phyloP scores from a whole-genome alignment of 1,140 invertebrate genomes.

The Ditylenchus dipsaci region DNA sequence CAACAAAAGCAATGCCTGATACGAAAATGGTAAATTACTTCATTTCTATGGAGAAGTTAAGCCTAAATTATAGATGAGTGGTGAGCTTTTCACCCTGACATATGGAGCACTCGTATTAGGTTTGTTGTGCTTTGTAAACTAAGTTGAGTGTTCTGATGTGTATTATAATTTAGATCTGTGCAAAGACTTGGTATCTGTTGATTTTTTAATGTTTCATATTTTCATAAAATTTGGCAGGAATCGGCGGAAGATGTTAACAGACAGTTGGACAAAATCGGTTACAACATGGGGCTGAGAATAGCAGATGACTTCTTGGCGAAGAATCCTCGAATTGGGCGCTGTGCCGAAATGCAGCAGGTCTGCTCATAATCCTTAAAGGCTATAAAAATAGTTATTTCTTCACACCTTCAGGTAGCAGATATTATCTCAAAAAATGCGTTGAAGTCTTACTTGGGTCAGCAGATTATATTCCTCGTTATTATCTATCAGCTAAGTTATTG shows the following conservation, averaged over 20 bases:
- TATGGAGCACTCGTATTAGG: slow-evolving; percentile 95
- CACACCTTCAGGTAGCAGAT: slow-evolving; percentile 71
- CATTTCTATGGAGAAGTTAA: not conserved
- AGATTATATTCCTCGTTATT: not conserved
- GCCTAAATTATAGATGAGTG: slow-evolving; percentile 29
- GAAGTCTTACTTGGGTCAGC: slow-evolving; percentile 50
- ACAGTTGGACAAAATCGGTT: slow-evolving; percentile 66
- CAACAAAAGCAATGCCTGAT: slow-evolving; percentile 6
- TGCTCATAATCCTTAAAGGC: too few species aligned
- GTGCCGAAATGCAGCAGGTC: slow-evolving; percentile 83
- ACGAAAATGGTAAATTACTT: slow-evolving; percentile 10
- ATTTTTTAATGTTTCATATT: slow-evolving; percentile 58
- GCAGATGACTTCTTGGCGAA: slow-evolving; percentile 95
- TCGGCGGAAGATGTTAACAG: slow-evolving; percentile 66
- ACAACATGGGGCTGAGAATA: slow-evolving; percentile 93
- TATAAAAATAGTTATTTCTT: too few species aligned
- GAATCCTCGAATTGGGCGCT: slow-evolving; percentile 75
- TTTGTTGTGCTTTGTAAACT: slow-evolving; percentile 65
- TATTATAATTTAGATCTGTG: not conserved
- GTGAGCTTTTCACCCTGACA: slow-evolving; percentile 87
- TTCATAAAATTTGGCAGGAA: not conserved
- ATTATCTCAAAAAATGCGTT: slow-evolving; percentile 73
- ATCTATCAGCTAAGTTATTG: slow-evolving; percentile 57
- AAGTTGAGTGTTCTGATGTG: too few species aligned
- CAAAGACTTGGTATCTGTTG: slow-evolving; percentile 92